Percentiles rank a stretch among this genome's conserved stretches.
Evolutionary conservation across 2,113 vertebrate genomes (phyloP).

Genomic region (Opisthocomus hoazin): DNA sequence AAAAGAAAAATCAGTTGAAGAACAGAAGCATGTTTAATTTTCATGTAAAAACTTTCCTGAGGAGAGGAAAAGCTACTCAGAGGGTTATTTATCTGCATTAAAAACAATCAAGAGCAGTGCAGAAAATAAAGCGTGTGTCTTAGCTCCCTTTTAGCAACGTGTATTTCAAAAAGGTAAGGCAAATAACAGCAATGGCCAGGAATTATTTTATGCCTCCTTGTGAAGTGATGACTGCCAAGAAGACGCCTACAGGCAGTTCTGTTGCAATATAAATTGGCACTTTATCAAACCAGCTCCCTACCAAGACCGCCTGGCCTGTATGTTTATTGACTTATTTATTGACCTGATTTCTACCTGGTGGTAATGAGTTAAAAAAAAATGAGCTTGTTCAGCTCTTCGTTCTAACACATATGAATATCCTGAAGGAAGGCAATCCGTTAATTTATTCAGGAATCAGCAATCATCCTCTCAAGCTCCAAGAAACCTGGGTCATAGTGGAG

Average conservation of each 20-base stretch:
- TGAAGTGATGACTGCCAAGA: background rate
- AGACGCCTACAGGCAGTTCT: background rate
- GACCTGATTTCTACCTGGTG: background rate
- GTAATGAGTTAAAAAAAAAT: background rate
- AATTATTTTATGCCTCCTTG: background rate
- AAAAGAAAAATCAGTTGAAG: background rate
- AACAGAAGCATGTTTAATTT: background rate
- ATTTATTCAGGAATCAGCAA: background rate
- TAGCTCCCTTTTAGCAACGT: background rate
- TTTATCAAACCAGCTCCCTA: background rate
- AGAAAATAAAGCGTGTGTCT: background rate
- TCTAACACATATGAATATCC: background rate
- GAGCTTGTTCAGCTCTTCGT: background rate
- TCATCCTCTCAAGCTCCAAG: background rate
- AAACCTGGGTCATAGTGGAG: background rate
- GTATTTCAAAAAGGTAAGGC: background rate
- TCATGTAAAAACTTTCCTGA: background rate
- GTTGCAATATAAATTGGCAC: background rate
- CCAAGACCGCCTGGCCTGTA: background rate
- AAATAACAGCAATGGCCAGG: background rate
- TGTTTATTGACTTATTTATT: background rate
- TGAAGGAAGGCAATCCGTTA: background rate
- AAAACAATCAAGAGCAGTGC: background rate
- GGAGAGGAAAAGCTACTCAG: background rate
- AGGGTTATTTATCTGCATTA: background rate